Conservation (phyloP, 2,113 vertebrate genomes). For the Nothocercus nigrocapillus region DNA sequence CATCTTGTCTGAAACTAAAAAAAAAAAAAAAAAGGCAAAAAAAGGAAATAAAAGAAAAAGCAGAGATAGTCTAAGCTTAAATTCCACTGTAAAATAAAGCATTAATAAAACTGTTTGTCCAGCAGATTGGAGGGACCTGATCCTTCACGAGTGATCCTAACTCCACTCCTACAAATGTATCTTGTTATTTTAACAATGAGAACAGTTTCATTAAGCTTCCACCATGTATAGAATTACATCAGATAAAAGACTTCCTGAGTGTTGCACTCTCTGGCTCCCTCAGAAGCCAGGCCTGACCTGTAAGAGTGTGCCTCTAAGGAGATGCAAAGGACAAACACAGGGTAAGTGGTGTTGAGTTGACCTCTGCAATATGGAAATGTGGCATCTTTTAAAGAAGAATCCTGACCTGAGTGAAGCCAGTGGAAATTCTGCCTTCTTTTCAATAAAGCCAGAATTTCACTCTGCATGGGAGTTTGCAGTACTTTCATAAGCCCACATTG, state of each 20-base stretch:
- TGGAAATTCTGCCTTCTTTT: not conserved
- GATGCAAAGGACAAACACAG: not conserved
- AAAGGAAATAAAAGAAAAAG: not conserved
- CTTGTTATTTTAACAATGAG: not conserved
- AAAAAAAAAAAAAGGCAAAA: not conserved
- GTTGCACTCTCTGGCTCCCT: not conserved
- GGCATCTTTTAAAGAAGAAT: not conserved
- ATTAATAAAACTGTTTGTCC: not conserved
- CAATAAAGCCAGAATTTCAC: not conserved
- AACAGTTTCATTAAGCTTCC: not conserved
- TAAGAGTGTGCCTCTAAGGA: not conserved
- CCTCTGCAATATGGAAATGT: not conserved
- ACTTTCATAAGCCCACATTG: not conserved
- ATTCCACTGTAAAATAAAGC: not conserved
- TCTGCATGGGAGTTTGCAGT: not conserved
- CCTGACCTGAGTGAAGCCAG: not conserved
- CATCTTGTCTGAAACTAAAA: not conserved
- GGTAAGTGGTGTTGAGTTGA: not conserved
- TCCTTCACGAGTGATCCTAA: not conserved
- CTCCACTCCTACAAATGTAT: accelerated
- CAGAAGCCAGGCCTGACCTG: not conserved
- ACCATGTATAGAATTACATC: not conserved
- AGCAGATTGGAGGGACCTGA: not conserved
- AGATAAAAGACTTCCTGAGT: not conserved
- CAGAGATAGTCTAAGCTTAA: not conserved